Conservation (phyloP, 2,797 vertebrate genomes). For the Lophura swinhoii region DNA sequence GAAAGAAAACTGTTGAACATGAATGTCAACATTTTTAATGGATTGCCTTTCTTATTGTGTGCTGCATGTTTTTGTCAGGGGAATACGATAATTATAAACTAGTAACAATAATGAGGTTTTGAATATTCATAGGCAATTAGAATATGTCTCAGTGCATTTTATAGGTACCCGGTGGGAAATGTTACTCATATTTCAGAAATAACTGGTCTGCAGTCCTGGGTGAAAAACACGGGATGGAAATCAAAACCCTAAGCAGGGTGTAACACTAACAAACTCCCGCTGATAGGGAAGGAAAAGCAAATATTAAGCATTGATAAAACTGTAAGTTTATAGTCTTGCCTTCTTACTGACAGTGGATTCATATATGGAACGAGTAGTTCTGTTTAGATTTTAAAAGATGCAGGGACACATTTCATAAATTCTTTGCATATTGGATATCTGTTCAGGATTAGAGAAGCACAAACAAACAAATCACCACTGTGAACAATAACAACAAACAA, state of each 20-base stretch:
- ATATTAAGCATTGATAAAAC: not conserved
- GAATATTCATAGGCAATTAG: slow-evolving; percentile 85
- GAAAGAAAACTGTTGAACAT: slow-evolving; percentile 50
- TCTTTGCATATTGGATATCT: not conserved
- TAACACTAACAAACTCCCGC: not conserved
- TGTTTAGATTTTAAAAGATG: not conserved
- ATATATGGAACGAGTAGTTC: not conserved
- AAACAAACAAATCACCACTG: not conserved
- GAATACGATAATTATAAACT: slow-evolving; percentile 77
- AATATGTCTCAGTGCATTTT: slow-evolving; percentile 76
- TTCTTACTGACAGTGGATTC: not conserved
- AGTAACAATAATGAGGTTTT: slow-evolving; percentile 78
- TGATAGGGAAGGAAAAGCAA: slow-evolving; percentile 13
- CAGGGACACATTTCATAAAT: not conserved
- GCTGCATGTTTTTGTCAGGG: slow-evolving; percentile 73
- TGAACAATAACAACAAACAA: not conserved
- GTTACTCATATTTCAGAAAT: slow-evolving; percentile 72
- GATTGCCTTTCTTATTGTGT: slow-evolving; percentile 72
- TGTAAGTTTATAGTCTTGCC: not conserved
- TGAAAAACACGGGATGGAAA: slow-evolving; percentile 38
- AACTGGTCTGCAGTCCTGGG: slow-evolving; percentile 63
- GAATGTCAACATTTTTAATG: slow-evolving; percentile 74
- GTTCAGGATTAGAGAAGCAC: not conserved
- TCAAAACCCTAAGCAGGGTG: slow-evolving; percentile 6
- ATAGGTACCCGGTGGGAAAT: slow-evolving; percentile 64